Evolutionary conservation across 1,140 invertebrate genomes (phyloP).

Genomic region (Trichogramma pretiosum): DNA sequence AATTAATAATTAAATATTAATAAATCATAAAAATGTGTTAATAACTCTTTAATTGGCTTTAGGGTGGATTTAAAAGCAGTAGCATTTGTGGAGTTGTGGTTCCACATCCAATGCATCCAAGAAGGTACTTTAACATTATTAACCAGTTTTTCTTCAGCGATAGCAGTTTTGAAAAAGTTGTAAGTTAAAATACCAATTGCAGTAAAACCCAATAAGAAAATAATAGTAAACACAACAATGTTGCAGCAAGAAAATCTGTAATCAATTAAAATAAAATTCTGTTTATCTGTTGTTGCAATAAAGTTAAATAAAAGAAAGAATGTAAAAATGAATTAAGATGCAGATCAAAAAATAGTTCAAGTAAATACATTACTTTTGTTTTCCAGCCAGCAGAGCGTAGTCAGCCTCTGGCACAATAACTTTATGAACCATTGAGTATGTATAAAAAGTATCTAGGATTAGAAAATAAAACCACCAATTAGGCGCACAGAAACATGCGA

Average conservation of each 20-base stretch:
- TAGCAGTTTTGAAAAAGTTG: slow-evolving; percentile 11
- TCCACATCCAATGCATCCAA: slow-evolving; percentile 14
- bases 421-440: slow-evolving; percentile 14
- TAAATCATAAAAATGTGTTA: not conserved
- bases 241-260: slow-evolving; percentile 13
- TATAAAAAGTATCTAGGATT: too few species aligned
- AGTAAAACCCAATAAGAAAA: slow-evolving; percentile 8
- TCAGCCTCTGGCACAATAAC: slow-evolving; percentile 4
- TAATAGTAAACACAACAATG: slow-evolving; percentile 3
- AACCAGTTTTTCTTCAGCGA: slow-evolving; percentile 10
- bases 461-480: too few species aligned
- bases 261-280: not conserved
- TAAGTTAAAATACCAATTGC: slow-evolving; percentile 10
- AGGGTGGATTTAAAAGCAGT: slow-evolving; percentile 1
- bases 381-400: slow-evolving; percentile 9
- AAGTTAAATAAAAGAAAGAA: not conserved
- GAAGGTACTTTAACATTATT: slow-evolving; percentile 11
- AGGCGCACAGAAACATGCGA: too few species aligned
- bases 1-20: slow-evolving; percentile 1
- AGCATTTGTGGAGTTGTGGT: not conserved
- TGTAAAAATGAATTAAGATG: not conserved
- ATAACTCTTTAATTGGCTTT: slow-evolving; percentile 12
- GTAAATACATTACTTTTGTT: slow-evolving; percentile 5
- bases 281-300: not conserved
- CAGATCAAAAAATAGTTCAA: not conserved